A percentile compares a stretch with the other conserved stretches of the same genome.
phyloP scores from a whole-genome alignment of 2,797 vertebrate species.

The Lepilemur septentrionalis region DNA sequence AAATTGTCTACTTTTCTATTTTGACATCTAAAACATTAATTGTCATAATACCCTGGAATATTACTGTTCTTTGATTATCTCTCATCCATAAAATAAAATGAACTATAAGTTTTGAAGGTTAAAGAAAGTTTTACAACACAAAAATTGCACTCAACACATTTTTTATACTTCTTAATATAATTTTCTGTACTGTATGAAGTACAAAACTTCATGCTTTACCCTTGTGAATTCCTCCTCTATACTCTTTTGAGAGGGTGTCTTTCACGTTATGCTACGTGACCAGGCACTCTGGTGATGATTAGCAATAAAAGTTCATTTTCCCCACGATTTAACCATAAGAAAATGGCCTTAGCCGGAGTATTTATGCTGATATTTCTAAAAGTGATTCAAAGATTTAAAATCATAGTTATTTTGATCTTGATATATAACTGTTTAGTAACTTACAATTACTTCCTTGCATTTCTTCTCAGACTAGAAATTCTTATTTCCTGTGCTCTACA shows the following conservation, averaged over 20 bases:
- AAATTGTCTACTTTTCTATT: background rate
- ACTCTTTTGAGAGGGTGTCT: background rate
- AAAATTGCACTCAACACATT: background rate
- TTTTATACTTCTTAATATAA: background rate
- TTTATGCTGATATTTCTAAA: background rate
- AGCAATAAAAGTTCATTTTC: background rate
- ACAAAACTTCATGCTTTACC: background rate
- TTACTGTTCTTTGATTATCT: background rate
- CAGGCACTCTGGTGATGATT: background rate
- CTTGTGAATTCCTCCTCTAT: background rate
- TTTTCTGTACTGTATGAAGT: background rate
- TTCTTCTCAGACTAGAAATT: background rate
- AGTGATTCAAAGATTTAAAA: conserved; percentile 33
- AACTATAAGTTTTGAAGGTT: conserved; percentile 1
- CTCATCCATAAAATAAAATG: background rate
- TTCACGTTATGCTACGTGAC: background rate
- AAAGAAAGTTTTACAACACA: background rate
- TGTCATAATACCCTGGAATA: background rate
- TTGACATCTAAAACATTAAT: background rate
- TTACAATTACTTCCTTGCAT: background rate
- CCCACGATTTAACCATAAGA: background rate
- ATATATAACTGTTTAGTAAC: background rate
- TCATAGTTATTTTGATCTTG: conserved; percentile 1
- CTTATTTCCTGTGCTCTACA: conserved; percentile 7
- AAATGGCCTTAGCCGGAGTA: background rate